These are phyloP conservation scores for Nomada hirtipes DNA, from an alignment of 2,888 invertebrate genomes.

Conservation along the genomic window DNA sequence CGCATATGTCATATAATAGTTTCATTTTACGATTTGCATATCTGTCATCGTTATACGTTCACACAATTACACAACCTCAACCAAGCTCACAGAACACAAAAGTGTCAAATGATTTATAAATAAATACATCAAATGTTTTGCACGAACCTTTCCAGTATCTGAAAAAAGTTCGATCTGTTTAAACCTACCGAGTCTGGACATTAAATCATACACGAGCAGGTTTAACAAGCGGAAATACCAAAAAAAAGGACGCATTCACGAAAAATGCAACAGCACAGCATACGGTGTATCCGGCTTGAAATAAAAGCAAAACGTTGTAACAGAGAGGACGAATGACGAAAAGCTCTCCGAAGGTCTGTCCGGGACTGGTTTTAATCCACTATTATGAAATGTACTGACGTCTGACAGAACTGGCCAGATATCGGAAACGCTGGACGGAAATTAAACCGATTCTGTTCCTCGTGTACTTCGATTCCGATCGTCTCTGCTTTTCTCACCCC, in stretches of 20 bases:
- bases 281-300: conserved; percentile 33
- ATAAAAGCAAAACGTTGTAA: conserved; percentile 75
- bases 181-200: conserved; percentile 13
- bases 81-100: too few relatives aligned
- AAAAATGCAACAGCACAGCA: conserved; percentile 41
- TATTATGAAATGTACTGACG: conserved; percentile 74
- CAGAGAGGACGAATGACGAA: conserved; percentile 56
- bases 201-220: conserved; percentile 28
- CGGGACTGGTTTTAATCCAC: conserved; percentile 74
- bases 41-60: too few relatives aligned
- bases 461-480: conserved; percentile 51
- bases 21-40: too few relatives aligned
- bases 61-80: too few relatives aligned
- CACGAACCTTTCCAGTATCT: background rate
- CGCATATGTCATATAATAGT: too few relatives aligned
- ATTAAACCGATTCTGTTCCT: conserved; percentile 73
- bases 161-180: conserved; percentile 5
- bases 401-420: conserved; percentile 71
- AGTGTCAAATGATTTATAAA: background rate
- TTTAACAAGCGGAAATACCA: conserved; percentile 12
- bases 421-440: conserved; percentile 76
- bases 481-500: conserved; percentile 26
- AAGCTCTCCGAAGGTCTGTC: conserved; percentile 51
- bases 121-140: background rate
- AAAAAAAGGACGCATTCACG: background rate